Evolutionary conservation across 2,888 invertebrate species (phyloP).

Genomic region (Latheticus oryzae): DNA sequence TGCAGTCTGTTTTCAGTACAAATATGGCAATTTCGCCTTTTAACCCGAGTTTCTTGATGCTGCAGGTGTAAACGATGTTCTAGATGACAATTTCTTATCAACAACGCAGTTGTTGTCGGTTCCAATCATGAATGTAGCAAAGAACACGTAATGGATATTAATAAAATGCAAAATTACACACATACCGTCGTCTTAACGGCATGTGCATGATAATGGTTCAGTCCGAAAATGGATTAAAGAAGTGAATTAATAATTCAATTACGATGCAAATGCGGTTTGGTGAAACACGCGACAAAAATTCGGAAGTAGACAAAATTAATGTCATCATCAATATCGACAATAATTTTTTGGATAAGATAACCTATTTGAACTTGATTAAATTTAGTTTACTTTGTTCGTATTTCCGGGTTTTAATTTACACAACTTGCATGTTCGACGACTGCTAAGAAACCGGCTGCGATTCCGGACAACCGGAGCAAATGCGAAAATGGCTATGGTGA

Average conservation of each 20-base stretch:
- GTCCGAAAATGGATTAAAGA: conserved; percentile 39
- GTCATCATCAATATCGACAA: too few species aligned
- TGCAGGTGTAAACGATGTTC: conserved; percentile 5
- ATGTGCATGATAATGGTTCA: conserved; percentile 34
- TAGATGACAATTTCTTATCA: conserved; percentile 3
- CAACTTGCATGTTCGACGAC: conserved; percentile 8
- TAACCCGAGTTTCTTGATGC: too few species aligned
- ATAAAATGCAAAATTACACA: conserved; percentile 37
- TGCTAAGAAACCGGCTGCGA: conserved; percentile 1
- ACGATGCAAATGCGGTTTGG: conserved; percentile 43
- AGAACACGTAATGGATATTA: conserved; percentile 29
- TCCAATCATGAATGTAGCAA: conserved; percentile 5
- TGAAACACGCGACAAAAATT: conserved; percentile 42
- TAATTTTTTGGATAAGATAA: too few species aligned
- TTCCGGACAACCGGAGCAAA: conserved; percentile 18
- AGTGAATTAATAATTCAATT: conserved; percentile 44
- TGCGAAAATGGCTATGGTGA: conserved; percentile 34
- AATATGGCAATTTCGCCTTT: too few species aligned
- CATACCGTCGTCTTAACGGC: conserved; percentile 37
- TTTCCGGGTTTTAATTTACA: conserved; percentile 34
- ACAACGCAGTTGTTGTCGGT: conserved; percentile 7
- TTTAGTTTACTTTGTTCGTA: too few species aligned
- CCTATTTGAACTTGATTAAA: too few species aligned
- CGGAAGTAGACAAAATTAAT: conserved; percentile 35
- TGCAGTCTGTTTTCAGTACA: not conserved